Base-by-base conservation (phyloP, 2,797 vertebrate species). In the Dryobates pubescens region DNA sequence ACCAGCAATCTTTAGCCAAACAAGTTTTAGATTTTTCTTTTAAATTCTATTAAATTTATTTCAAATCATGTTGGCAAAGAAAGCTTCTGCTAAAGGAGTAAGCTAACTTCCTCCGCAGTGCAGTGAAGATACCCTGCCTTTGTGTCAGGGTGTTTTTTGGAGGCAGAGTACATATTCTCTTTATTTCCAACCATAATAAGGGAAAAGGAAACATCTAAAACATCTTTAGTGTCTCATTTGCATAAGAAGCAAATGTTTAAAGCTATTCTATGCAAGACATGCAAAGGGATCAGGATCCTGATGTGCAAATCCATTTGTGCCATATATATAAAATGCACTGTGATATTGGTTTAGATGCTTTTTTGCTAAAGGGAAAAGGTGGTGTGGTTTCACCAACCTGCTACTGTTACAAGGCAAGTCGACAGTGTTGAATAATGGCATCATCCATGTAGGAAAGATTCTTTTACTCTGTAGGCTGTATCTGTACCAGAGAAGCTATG, bases 301-400 rank as follows among this genome's bases (percentile, higher is more conserved):
- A 65, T 69, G 20, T 78, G 17, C 36, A 43, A 43, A 43, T 43
- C 41, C 41, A 43, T 43, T 43, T 43, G 41, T 43, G 41, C 41
- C 41, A 53, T 26, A 61, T 72, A 27, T 43, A 4, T 56, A 7
- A 27, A 67, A n/a, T 41, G 7, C 23, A 14, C 6, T 47, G 8
- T 74, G 56, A 17, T 62, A 4, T 0, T 58, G 9, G 9, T 70
- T 77, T 49, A 68, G 17, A 34, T 59, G 82, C 23, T 67, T 14
- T 53, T 62, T 38, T 11, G 15, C 5, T 4, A 64, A 68, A 29
- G 38, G 30, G 8, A 51, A 30, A 67, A 83, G 36, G 29, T 34
- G 6, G 27, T 64, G 19, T 0, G 10, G 9, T 84, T 74, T 68
- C 29, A 63, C n/a, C 0, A 2, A 30, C 4, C 10, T 23, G 11